These are phyloP conservation scores for Nibea albiflora DNA, from an alignment of 2,113 vertebrate genomes.

Conservation along the genomic window DNA sequence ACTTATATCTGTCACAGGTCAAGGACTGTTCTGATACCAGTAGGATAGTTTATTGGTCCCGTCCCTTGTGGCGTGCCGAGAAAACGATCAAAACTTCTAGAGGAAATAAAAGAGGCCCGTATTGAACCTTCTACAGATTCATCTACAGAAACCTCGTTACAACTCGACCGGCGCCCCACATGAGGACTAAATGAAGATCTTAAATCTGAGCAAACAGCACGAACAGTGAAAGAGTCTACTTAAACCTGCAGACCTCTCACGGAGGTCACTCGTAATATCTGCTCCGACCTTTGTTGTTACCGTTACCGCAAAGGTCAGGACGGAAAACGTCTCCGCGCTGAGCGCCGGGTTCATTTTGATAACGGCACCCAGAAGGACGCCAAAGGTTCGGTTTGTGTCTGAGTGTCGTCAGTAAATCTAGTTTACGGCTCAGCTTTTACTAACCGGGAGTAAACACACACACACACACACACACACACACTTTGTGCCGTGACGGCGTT, in stretches of 20 bases:
- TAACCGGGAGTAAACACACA: no score
- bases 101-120: no score
- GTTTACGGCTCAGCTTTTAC: no score
- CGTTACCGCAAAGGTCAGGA: conserved; percentile 22
- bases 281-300: conserved; percentile 11
- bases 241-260: neutral
- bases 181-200: neutral
- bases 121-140: no score
- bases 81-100: no score
- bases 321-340: conserved; percentile 1
- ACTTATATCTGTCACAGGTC: no score
- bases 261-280: conserved; percentile 32
- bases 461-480: conserved; percentile 2
- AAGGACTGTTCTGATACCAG: no score
- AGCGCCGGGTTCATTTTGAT: conserved; percentile 14
- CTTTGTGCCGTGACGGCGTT: conserved; percentile 19
- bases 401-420: conserved; percentile 43
- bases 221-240: no score
- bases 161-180: no score
- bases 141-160: no score
- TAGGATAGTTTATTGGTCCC: no score
- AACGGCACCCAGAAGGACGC: conserved; percentile 32
- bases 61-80: no score
- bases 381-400: neutral
- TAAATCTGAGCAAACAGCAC: neutral